phyloP scores from a whole-genome alignment of 1,140 invertebrate species.

The Drosophila dunni region DNA sequence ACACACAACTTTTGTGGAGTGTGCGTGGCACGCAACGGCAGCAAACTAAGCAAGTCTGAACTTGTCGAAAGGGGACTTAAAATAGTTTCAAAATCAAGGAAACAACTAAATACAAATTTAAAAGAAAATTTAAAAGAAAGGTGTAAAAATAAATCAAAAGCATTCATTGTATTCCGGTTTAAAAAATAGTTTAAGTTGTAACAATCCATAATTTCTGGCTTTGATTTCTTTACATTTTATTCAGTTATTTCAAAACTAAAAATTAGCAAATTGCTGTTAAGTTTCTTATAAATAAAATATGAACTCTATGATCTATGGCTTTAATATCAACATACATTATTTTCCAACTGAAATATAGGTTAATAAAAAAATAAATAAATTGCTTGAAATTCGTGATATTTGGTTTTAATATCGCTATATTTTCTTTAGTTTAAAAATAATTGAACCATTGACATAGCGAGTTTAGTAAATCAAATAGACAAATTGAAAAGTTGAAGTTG shows the following conservation, averaged over 20 bases:
- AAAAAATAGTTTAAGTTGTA: too few relatives aligned
- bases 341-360: too few relatives aligned
- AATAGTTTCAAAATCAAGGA: constrained; percentile 12
- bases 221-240: too few relatives aligned
- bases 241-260: too few relatives aligned
- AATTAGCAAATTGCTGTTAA: too few relatives aligned
- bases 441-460: not conserved
- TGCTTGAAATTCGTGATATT: not conserved
- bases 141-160: too few relatives aligned
- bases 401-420: not conserved
- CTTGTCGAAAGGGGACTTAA: constrained; percentile 64
- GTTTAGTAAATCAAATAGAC: not conserved
- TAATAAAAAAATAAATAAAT: not conserved
- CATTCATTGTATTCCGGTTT: too few relatives aligned
- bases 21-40: constrained; percentile 73
- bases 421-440: not conserved
- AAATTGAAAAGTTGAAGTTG: constrained; percentile 53
- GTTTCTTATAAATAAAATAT: too few relatives aligned
- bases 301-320: too few relatives aligned
- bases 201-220: too few relatives aligned
- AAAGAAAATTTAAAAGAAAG: not conserved
- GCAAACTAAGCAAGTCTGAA: constrained; percentile 57
- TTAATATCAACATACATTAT: too few relatives aligned
- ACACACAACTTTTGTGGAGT: constrained; percentile 10
- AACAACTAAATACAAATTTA: constrained; percentile 17